Base-by-base conservation (phyloP, 2,113 vertebrate species). In the Brachyistius frenatus region DNA sequence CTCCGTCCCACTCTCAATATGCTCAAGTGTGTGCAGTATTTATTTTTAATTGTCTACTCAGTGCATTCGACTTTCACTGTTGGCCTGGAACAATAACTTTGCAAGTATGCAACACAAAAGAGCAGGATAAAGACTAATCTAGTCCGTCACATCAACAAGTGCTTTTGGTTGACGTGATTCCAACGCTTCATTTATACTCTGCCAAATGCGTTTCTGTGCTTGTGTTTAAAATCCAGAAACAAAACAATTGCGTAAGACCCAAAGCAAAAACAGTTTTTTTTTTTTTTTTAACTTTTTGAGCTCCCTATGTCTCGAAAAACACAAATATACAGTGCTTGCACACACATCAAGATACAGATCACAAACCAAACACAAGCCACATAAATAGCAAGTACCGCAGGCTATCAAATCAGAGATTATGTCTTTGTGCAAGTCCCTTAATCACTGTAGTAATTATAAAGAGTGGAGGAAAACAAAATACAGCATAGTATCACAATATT, bases 71-170 rank as follows among this genome's bases (percentile, higher is more conserved):
- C 49, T 66, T 74, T 54, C 23, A n/a, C 57, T n/a, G 30, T 31
- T 53, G 35, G 47, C 16, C 54, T 10, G 7, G 53, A 80, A 35
- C 62, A 76, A 11, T n/a, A 69, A 65, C 62, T 47, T 23, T 35
- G 5, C 73, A 81, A 58, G 72, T 75, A 89, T 53, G 77, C 67
- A 84, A 69, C 35, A 41, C 32, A n/a, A 49, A 36, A 72, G 39
- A n/a, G 53, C 30, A 53, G 73, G 67, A 69, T 57, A 58, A 62
- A 50, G 62, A 62, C 50, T 31, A 50, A 69, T 74, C 23, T 16
- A 83, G 81, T 92, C 85, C 76, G 73, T 81, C 35, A 39, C 14
- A 84, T 66, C 57, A 81, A 77, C 67, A 86, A 83, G 82, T 87
- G 80, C 41, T 66, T 76, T 76, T 23, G 39, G 10, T 58, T 78